These are phyloP conservation scores for Oreochromis tanganicae DNA, from an alignment of 2,113 vertebrate species.

Conservation along the genomic window DNA sequence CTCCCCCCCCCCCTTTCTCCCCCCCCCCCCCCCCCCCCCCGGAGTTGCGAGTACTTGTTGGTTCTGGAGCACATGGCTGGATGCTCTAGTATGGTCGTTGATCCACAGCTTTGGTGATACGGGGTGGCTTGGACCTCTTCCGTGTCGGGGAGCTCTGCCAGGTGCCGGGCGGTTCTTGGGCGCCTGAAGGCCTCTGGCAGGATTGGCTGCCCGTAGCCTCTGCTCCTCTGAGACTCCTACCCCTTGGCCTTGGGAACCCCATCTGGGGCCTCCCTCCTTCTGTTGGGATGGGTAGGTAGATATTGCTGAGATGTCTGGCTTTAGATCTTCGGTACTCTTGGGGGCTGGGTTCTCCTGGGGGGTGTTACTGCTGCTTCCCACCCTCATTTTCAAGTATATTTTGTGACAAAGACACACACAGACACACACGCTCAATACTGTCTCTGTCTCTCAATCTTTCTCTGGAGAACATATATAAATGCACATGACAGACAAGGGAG, in stretches of 20 bases:
- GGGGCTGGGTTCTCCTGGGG: background rate
- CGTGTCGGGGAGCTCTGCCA: background rate
- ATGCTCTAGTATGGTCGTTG: background rate
- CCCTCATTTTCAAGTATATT: background rate
- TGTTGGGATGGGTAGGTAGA: background rate
- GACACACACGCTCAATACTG: background rate
- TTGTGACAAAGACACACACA: background rate
- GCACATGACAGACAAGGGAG: background rate
- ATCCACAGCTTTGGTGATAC: background rate
- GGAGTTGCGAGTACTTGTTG: too few species aligned
- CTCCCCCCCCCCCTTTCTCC: too few species aligned
- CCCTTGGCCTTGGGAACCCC: background rate
- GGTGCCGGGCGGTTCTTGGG: background rate
- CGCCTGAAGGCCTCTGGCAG: rapidly evolving
- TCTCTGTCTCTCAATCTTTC: background rate
- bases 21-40: too few species aligned
- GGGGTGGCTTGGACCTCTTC: background rate
- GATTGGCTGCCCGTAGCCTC: background rate
- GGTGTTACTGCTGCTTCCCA: background rate
- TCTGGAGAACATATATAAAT: background rate
- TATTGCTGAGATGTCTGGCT: background rate
- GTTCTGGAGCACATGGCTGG: too few species aligned
- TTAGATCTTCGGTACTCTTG: background rate
- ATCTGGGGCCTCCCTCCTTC: background rate
- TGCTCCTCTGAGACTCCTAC: background rate